These are phyloP conservation scores for Leptopterna dolabrata DNA, from an alignment of 2,888 invertebrate genomes.

Conservation along the genomic window DNA sequence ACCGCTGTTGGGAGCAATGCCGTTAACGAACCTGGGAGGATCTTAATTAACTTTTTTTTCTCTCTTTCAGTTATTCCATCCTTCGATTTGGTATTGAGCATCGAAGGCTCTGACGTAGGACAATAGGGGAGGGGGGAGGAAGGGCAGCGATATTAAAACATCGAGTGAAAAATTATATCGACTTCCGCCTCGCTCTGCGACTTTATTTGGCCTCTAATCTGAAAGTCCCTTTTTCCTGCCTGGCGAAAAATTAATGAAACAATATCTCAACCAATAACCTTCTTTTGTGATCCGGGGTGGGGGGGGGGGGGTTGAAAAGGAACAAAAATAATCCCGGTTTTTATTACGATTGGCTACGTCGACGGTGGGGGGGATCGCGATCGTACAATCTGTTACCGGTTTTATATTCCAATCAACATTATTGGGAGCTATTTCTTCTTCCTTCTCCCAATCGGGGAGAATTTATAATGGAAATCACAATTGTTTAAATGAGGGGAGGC, in stretches of 20 bases:
- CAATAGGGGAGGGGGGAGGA: not conserved
- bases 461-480: not conserved
- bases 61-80: not conserved
- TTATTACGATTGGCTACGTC: conserved; percentile 45
- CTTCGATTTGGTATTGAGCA: not conserved
- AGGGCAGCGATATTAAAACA: conserved; percentile 18
- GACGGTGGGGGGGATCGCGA: not conserved
- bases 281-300: too few relatives aligned
- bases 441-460: not conserved
- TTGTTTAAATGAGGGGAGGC: not conserved
- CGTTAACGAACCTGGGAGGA: too few relatives aligned
- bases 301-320: not conserved
- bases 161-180: conserved; percentile 49
- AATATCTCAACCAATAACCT: conserved; percentile 37
- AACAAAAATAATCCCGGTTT: conserved; percentile 16
- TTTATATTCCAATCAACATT: conserved; percentile 44
- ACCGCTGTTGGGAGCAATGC: too few relatives aligned
- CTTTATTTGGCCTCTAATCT: conserved; percentile 27
- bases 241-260: conserved; percentile 38
- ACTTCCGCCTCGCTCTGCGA: conserved; percentile 21
- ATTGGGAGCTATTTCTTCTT: conserved; percentile 6
- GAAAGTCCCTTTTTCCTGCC: conserved; percentile 12
- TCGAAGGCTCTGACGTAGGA: not conserved
- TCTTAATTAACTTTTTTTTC: too few relatives aligned
- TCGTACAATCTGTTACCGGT: conserved; percentile 43